Evolutionary conservation across 53 echinoderm and acorn worm species (phyloP).

Genomic region (Zoroaster sp.): DNA sequence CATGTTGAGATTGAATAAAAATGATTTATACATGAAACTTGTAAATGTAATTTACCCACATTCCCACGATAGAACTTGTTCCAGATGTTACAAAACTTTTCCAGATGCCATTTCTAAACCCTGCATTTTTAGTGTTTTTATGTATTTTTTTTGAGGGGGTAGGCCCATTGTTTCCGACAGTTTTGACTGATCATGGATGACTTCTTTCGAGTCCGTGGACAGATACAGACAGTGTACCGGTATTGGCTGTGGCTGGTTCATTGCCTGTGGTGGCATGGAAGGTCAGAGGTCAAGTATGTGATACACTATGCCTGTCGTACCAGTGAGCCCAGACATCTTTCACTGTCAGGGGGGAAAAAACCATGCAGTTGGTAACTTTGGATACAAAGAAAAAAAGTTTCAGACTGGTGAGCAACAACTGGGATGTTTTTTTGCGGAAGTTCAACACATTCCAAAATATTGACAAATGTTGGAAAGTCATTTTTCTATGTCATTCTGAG

Average conservation of each 20-base stretch:
- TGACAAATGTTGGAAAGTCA: neutral
- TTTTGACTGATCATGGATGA: neutral
- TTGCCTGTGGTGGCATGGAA: neutral
- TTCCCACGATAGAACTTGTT: too few species aligned
- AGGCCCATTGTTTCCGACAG: neutral
- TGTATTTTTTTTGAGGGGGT: too few species aligned
- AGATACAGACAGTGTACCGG: too few species aligned
- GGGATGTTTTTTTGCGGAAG: neutral
- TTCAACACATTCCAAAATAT: neutral
- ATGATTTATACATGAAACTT: too few species aligned
- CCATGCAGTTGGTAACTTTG: neutral
- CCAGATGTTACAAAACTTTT: too few species aligned
- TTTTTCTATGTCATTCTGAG: neutral
- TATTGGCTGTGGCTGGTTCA: neutral
- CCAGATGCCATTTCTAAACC: too few species aligned
- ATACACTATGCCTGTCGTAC: neutral
- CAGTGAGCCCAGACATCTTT: neutral
- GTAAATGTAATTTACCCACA: too few species aligned
- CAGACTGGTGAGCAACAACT: too few species aligned
- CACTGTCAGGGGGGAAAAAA: constrained; percentile 34
- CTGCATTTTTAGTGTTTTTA: too few species aligned
- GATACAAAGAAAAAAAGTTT: too few species aligned
- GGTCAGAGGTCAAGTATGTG: constrained; percentile 10
- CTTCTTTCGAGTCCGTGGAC: neutral
- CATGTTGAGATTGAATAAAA: too few species aligned